Evolutionary conservation across 2,888 invertebrate species (phyloP), one percentile per base, ranked within the genome.

Genomic region (Tenthredo notha): DNA sequence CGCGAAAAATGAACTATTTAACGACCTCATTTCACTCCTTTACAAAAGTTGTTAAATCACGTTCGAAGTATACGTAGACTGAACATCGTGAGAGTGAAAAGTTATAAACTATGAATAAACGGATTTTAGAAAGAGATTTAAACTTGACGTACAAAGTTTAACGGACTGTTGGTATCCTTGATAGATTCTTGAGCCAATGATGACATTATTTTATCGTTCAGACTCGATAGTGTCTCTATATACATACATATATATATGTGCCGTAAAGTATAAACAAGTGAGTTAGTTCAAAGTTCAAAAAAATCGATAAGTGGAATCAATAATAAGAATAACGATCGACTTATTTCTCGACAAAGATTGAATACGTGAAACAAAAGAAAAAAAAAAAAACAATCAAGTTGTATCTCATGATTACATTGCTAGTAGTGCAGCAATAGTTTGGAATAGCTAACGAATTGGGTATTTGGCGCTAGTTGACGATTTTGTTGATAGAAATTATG

Each of bases 381-480:
- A 67, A 9, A 67, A 12, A 6, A 65, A 25, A 7, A 33, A 33
- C 29, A 1, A 33, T 2, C 29, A 33, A 2, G 15, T 67, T 33
- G 12, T 67, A 33, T 67, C 67, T 67, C 33, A 12, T 5, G 33
- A 67, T 67, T 12, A 25, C 6, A 29, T 29, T 12, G 15, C 25
- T 18, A 33, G 15, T 67, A 33, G 15, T 33, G 33, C 9, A 29
- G 15, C 21, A 25, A 61, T 61, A 21, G 4, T 67, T 15, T 15
- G 33, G 12, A 15, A 33, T 33, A 67, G 1, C 15, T 33, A 54
- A 21, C 29, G 21, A 33, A 50, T 29, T 61, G 80, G 50, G 40
- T 21, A 80, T 50, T 80, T 80, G 80, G 80, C 80, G 80, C 58
- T 61, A 80, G 80, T 80, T 61, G 80, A 80, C 61, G 40, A 80